Percentiles rank a stretch among this genome's conserved stretches.
Evolutionary conservation across 2,113 vertebrate species (phyloP).

Genomic region (Oophaga pumilio): DNA sequence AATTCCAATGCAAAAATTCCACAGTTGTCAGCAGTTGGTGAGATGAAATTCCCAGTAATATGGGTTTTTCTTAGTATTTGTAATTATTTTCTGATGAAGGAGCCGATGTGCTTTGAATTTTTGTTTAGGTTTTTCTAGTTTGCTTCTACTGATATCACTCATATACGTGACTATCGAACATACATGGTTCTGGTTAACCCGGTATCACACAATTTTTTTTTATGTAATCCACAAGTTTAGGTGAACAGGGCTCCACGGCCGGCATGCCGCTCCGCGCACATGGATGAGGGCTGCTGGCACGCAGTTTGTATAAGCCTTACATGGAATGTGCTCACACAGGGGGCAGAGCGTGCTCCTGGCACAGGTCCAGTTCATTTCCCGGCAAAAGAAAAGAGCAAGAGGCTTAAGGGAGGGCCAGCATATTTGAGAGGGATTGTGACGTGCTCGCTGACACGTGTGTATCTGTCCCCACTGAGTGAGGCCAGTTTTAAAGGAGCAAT

Average conservation of each 20-base stretch:
- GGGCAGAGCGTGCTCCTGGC: neutral
- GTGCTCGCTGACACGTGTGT: slow-evolving; percentile 35
- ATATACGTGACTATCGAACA: too few relatives aligned
- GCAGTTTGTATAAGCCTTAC: rapidly evolving
- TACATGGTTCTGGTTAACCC: too few relatives aligned
- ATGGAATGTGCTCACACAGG: neutral
- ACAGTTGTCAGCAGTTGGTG: neutral
- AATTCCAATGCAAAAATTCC: neutral
- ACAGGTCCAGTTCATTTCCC: slow-evolving; percentile 6
- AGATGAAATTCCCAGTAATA: neutral
- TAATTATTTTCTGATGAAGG: too few relatives aligned
- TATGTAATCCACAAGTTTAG: neutral
- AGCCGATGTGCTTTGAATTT: too few relatives aligned
- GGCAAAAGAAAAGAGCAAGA: slow-evolving; percentile 36
- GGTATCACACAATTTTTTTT: too few relatives aligned
- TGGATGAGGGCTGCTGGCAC: slow-evolving; percentile 9
- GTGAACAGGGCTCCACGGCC: neutral
- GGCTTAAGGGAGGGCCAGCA: slow-evolving; percentile 25
- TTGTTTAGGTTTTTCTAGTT: neutral
- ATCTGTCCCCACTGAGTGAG: neutral
- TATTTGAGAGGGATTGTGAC: slow-evolving; percentile 35
- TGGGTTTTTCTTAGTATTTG: neutral
- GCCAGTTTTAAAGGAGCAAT: slow-evolving; percentile 45
- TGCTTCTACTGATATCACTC: too few relatives aligned
- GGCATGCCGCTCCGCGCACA: slow-evolving; percentile 23